Conservation (phyloP, 1,140 invertebrate species). For the Matsumurasca onukii region DNA sequence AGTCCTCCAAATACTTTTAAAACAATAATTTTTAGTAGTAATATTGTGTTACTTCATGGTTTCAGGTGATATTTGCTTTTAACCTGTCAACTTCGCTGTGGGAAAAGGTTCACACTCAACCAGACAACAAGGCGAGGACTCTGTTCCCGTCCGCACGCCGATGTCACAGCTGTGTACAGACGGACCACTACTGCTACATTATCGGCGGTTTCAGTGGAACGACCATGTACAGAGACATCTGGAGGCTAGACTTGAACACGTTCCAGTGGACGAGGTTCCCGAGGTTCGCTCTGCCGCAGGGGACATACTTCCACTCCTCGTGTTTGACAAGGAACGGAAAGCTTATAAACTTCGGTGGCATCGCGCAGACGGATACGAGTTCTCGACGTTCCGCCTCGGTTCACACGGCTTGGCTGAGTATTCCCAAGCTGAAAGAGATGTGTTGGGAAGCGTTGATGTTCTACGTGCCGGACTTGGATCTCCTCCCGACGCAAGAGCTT, state of each 20-base stretch:
- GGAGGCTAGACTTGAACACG: constrained; percentile 71
- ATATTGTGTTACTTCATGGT: no score
- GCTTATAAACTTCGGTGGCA: constrained; percentile 78
- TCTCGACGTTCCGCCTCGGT: constrained; percentile 56
- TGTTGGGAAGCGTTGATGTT: constrained; percentile 77
- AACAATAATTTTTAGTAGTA: no score
- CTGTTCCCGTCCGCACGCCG: constrained; percentile 62
- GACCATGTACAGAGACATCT: constrained; percentile 71
- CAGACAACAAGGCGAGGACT: constrained; percentile 49
- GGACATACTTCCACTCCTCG: constrained; percentile 83
- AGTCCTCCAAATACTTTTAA: no score
- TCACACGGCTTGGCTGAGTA: constrained; percentile 71
- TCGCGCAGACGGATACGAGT: constrained; percentile 53
- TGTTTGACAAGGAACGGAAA: constrained; percentile 73
- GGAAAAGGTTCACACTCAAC: constrained; percentile 59
- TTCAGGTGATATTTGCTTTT: constrained; percentile 72
- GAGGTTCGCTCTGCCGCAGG: constrained; percentile 59
- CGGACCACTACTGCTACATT: constrained; percentile 57
- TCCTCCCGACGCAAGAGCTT: constrained; percentile 49
- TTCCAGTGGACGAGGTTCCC: constrained; percentile 72
- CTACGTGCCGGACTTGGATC: constrained; percentile 58
- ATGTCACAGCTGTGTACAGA: constrained; percentile 78
- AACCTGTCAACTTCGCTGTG: constrained; percentile 66
- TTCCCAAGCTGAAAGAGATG: constrained; percentile 82
- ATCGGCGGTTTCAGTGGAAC: constrained; percentile 71